Evolutionary conservation across 2,888 invertebrate species (phyloP), one percentile per base, ranked within the genome.

Genomic region (Stomorhina lunata): DNA sequence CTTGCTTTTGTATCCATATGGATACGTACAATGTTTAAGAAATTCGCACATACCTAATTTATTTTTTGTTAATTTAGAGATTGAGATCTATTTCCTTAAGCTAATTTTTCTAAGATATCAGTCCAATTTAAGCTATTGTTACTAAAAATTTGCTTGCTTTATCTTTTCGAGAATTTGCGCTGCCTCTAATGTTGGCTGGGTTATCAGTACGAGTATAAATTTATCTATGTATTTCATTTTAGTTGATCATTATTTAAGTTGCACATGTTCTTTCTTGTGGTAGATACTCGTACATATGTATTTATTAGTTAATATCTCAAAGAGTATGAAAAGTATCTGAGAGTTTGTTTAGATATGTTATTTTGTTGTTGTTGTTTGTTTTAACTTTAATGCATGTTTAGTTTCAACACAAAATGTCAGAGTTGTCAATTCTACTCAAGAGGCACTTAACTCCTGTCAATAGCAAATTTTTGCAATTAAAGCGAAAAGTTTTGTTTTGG

Each of bases 321-420:
- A 2, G 12, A 37, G 12, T 5, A 37, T 2, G 12, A 37, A 37
- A 7, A 37, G 53, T 27, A 40, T 17, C n/a, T 37, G 50, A n/a
- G n/a, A n/a, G n/a, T n/a, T n/a, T 25, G 34, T 22, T 25, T 48
- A 2, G 25, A 9, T 27, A 0, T 6, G 17, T 20, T 25, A 22
- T 10, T 22, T 15, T 15, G 4, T 53, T 2, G 20, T 40, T 69
- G 10, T 37, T 15, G 37, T 48, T 29, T 43, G 15, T 71, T 63
- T 22, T 27, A 40, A 53, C 37, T 40, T 53, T 29, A 65, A 65
- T 34, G 53, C 65, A 53, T 75, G 45, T 48, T 75, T 25, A 48
- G 20, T 75, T 66, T 57, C 57, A 37, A 66, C 45, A 66, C 25
- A 66, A 75, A 57, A 57, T 57, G 65, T 66, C 65, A 75, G 73